Evolutionary conservation across 2,113 vertebrate genomes (phyloP).

Genomic region (Hypocryptadius cinnamomeus): DNA sequence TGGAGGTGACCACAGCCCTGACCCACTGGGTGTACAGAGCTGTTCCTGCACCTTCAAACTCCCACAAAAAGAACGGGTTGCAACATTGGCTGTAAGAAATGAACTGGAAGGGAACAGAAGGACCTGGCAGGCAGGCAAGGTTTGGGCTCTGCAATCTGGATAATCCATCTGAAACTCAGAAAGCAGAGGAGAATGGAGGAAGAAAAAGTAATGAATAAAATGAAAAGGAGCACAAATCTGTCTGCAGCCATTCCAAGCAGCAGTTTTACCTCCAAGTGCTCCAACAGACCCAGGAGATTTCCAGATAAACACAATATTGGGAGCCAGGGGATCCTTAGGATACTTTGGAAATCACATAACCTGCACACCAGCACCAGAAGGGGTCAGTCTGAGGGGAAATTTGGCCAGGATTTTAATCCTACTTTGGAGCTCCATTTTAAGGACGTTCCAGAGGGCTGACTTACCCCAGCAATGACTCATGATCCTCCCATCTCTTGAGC

Average conservation of each 20-base stretch:
- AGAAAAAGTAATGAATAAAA: conserved; percentile 32
- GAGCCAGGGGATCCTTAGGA: background rate
- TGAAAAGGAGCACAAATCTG: conserved; percentile 5
- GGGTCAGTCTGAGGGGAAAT: background rate
- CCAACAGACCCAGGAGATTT: background rate
- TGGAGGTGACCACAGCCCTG: background rate
- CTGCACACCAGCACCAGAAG: background rate
- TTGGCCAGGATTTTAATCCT: background rate
- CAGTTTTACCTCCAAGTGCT: background rate
- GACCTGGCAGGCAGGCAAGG: background rate
- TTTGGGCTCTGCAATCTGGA: conserved; percentile 32
- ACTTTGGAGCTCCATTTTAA: background rate
- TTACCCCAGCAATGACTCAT: background rate
- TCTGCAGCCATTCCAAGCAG: background rate
- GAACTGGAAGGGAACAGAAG: conserved; percentile 4
- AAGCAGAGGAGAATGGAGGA: background rate
- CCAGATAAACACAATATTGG: background rate
- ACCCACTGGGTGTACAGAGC: background rate
- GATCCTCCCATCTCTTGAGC: background rate
- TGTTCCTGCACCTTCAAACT: background rate
- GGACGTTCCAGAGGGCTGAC: background rate
- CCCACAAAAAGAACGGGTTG: background rate
- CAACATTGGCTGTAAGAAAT: background rate
- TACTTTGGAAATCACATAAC: background rate
- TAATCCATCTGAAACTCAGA: conserved; percentile 52